Conservation (phyloP, 2,113 vertebrate species). For the Zapornia atra region DNA sequence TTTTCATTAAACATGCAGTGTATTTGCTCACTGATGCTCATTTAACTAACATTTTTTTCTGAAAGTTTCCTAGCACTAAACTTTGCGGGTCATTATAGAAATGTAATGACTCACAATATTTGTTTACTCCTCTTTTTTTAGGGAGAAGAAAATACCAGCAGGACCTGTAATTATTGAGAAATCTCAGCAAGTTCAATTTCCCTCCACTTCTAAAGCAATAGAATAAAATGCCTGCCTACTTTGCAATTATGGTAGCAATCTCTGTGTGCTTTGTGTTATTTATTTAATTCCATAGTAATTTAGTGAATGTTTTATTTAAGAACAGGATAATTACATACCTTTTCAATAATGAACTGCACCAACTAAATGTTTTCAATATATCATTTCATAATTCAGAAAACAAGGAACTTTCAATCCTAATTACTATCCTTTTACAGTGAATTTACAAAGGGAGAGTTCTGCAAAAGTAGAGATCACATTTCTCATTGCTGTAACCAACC, state of each 20-base stretch:
- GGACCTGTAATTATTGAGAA: background rate
- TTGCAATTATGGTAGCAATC: background rate
- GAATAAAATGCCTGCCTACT: background rate
- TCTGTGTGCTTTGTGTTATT: background rate
- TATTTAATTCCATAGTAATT: background rate
- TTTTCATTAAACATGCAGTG: background rate
- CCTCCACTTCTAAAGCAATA: background rate
- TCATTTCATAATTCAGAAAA: background rate
- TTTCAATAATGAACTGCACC: background rate
- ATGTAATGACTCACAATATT: background rate
- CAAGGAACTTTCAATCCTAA: background rate
- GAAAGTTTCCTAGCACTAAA: background rate
- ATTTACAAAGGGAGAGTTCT: background rate
- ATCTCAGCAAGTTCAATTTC: background rate
- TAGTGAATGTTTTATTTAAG: constrained; percentile 20
- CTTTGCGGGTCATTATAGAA: background rate
- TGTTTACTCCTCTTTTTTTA: background rate
- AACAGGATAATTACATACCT: background rate
- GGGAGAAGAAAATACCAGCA: background rate
- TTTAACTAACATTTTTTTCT: background rate
- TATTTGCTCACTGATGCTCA: background rate
- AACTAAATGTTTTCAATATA: background rate
- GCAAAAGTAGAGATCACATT: background rate
- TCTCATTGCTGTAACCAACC: background rate
- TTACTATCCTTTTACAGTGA: background rate